A percentile compares a stretch with the other conserved stretches of the same genome.
These are phyloP conservation scores for Epizoanthus stellaris DNA, from an alignment of 92 coral and sea anemone species.

Conservation along the genomic window DNA sequence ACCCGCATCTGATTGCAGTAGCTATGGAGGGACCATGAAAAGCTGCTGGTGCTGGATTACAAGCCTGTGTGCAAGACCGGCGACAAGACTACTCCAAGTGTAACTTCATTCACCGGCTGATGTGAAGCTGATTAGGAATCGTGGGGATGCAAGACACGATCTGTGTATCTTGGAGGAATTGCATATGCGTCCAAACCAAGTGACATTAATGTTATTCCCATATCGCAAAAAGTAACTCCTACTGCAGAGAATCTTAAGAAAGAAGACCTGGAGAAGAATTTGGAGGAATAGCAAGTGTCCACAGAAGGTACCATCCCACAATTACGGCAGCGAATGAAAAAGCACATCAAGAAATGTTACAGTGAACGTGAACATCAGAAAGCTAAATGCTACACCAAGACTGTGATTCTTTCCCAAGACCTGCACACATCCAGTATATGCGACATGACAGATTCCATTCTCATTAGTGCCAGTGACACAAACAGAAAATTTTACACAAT, in stretches of 20 bases:
- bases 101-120: constrained; percentile 59
- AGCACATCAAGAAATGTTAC: constrained; percentile 25
- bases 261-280: constrained; percentile 33
- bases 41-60: constrained; percentile 56
- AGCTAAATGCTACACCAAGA: constrained; percentile 12
- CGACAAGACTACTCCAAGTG: constrained; percentile 52
- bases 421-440: constrained; percentile 33
- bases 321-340: constrained; percentile 30
- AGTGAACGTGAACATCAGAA: constrained; percentile 17
- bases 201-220: constrained; percentile 46
- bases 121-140: constrained; percentile 47
- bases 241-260: constrained; percentile 39
- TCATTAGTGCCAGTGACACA: constrained; percentile 42
- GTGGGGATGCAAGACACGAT: constrained; percentile 38
- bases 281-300: constrained; percentile 18
- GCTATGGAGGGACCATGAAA: constrained; percentile 55
- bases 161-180: constrained; percentile 51
- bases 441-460: constrained; percentile 33
- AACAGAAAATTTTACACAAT: constrained; percentile 24
- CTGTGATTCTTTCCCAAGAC: constrained; percentile 28
- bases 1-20: constrained; percentile 55
- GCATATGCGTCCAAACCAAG: constrained; percentile 43
- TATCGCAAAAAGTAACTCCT: constrained; percentile 34
- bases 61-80: constrained; percentile 41
- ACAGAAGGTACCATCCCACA: constrained; percentile 40